These are phyloP conservation scores for Acanthurus lineatus DNA, from an alignment of 2,797 vertebrate genomes.

Conservation along the genomic window DNA sequence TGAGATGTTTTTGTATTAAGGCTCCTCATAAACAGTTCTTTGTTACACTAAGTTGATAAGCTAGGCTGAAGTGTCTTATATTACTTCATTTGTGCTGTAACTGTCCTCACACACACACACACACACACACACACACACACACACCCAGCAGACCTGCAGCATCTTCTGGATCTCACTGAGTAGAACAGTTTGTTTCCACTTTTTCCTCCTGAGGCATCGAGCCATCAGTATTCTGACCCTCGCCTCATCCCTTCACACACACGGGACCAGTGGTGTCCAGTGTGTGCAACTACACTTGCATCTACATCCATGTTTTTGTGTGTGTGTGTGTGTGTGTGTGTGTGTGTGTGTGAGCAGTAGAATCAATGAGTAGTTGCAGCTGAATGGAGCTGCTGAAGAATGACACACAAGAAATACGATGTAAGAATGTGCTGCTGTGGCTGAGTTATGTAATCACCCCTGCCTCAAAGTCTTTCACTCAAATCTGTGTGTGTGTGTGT, in stretches of 20 bases:
- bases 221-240: constrained; percentile 40
- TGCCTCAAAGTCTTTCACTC: constrained; percentile 58
- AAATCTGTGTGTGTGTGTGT: constrained; percentile 17
- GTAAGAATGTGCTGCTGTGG: constrained; percentile 69
- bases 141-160: neutral
- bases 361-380: constrained; percentile 49
- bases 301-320: constrained; percentile 27
- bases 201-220: constrained; percentile 32
- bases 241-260: constrained; percentile 11
- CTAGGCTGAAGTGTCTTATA: neutral
- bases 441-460: constrained; percentile 64
- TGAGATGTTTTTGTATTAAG: too few relatives aligned
- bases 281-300: constrained; percentile 16
- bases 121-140: neutral
- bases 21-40: neutral
- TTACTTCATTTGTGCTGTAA: constrained; percentile 1
- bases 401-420: constrained; percentile 73
- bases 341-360: constrained; percentile 18
- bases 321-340: constrained; percentile 26
- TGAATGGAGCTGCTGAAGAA: constrained; percentile 63
- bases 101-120: neutral
- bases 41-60: neutral
- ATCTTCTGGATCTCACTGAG: constrained; percentile 6
- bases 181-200: constrained; percentile 44
- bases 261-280: constrained; percentile 3